These are phyloP conservation scores for Podarcis lilfordi DNA, from an alignment of 2,797 vertebrate species.

Conservation along the genomic window DNA sequence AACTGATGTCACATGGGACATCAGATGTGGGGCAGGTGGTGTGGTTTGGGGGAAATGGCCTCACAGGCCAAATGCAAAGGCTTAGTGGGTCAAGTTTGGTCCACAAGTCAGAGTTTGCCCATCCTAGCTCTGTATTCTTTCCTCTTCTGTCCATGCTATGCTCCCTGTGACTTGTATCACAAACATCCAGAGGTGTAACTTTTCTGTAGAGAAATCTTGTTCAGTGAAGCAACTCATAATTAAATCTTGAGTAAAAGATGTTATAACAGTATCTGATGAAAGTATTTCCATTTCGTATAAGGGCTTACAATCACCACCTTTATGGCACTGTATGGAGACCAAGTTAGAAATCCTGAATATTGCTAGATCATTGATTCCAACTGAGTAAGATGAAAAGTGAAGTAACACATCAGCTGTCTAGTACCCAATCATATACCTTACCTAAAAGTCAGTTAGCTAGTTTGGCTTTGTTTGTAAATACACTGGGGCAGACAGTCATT, in stretches of 20 bases:
- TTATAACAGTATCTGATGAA: neutral
- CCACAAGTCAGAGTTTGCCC: neutral
- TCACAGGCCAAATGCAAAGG: too few relatives aligned
- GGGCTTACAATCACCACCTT: neutral
- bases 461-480: neutral
- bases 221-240: neutral
- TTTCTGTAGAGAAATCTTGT: neutral
- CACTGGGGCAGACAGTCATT: too few relatives aligned
- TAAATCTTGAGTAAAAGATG: neutral
- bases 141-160: neutral
- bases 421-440: neutral
- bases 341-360: neutral
- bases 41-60: too few relatives aligned
- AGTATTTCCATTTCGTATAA: neutral
- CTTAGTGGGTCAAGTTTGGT: too few relatives aligned
- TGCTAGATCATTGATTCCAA: constrained; percentile 10
- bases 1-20: too few relatives aligned
- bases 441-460: neutral
- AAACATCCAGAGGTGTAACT: neutral
- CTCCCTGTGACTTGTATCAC: neutral
- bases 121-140: neutral
- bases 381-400: neutral
- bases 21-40: too few relatives aligned
- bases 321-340: neutral
- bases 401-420: neutral